Evolutionary conservation across 2,888 invertebrate genomes (phyloP).

Genomic region (Aphidius colemani): DNA sequence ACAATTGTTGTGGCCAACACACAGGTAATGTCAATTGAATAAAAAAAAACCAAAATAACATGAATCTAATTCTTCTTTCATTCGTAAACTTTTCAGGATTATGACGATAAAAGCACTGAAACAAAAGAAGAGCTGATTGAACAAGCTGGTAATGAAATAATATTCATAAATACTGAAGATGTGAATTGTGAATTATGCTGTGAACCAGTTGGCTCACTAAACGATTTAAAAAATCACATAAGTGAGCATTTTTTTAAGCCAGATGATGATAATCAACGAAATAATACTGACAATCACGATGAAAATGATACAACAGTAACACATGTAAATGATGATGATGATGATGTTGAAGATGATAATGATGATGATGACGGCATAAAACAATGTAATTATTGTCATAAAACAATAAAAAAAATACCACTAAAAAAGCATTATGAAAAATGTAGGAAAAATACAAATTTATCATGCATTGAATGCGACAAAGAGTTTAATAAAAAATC

Average conservation of each 20-base stretch:
- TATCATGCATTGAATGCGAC: conserved; percentile 29
- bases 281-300: background rate
- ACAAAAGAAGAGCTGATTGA: conserved; percentile 23
- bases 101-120: conserved; percentile 8
- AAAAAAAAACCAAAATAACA: conserved; percentile 24
- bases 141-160: conserved; percentile 26
- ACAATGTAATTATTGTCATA: conserved; percentile 36
- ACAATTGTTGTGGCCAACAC: conserved; percentile 7
- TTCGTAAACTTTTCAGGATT: background rate
- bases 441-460: conserved; percentile 9
- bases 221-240: conserved; percentile 44
- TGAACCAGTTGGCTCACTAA: conserved; percentile 37
- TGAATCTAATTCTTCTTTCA: background rate
- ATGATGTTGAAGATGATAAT: conserved; percentile 5
- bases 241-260: conserved; percentile 38
- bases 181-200: conserved; percentile 47
- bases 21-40: conserved; percentile 22
- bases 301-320: background rate
- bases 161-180: conserved; percentile 24
- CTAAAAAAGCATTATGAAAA: conserved; percentile 20
- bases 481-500: conserved; percentile 38
- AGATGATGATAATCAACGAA: background rate
- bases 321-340: background rate
- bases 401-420: conserved; percentile 25
- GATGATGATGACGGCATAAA: background rate